Conservation (phyloP, 2,113 vertebrate genomes). For the Myiagra hebetior region DNA sequence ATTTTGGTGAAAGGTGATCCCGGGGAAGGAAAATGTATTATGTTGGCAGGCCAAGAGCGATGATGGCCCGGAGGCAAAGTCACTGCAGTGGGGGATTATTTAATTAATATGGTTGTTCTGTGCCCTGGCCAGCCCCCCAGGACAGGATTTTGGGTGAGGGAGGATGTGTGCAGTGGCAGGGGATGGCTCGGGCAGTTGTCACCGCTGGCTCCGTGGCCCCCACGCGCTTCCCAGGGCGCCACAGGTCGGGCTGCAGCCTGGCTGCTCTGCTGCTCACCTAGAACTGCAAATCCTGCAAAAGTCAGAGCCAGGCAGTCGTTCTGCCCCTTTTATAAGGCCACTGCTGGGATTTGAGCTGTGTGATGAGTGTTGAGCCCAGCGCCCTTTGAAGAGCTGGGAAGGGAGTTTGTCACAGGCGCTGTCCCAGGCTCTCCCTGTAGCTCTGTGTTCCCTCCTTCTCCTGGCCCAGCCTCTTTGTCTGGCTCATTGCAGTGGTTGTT, state of each 20-base stretch:
- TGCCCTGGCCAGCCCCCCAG: background rate
- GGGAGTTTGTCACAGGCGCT: background rate
- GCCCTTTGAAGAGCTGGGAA: background rate
- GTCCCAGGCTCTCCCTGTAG: background rate
- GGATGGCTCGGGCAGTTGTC: background rate
- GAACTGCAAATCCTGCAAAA: background rate
- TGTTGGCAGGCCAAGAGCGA: background rate
- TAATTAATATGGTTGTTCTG: background rate
- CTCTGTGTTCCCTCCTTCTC: background rate
- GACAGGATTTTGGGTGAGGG: background rate
- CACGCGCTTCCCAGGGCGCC: accelerated
- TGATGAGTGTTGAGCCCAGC: background rate
- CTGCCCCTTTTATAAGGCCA: background rate
- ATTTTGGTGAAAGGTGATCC: conserved; percentile 57
- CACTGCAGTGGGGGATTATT: background rate
- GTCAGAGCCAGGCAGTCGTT: background rate
- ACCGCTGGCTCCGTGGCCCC: background rate
- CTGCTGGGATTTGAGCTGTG: background rate
- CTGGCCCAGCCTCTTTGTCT: background rate
- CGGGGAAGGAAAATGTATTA: conserved; percentile 1
- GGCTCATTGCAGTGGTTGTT: background rate
- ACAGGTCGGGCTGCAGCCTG: accelerated
- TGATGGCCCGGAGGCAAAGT: background rate
- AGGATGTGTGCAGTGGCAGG: background rate
- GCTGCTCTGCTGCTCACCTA: background rate